phyloP scores from a whole-genome alignment of 2,113 vertebrate species.

The Notarius lentiginosus region DNA sequence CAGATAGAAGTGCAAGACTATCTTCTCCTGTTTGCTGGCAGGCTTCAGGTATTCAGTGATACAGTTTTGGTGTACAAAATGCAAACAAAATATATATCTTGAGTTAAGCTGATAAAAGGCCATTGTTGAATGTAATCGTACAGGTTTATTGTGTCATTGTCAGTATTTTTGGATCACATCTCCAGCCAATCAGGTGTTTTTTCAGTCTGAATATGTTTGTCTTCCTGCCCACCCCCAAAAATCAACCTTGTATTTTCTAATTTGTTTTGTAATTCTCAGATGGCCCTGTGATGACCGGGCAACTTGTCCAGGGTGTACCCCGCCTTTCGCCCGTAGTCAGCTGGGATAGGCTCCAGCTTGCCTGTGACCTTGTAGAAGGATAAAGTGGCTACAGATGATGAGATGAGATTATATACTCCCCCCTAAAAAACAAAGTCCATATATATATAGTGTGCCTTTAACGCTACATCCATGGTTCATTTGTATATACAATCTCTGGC shows the following conservation, averaged over 20 bases:
- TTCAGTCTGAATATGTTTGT: neutral
- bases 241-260: neutral
- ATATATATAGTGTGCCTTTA: neutral
- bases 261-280: neutral
- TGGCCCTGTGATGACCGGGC: too few species aligned
- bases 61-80: neutral
- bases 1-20: neutral
- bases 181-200: neutral
- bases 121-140: neutral
- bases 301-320: too few species aligned
- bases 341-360: too few species aligned
- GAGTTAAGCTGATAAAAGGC: neutral
- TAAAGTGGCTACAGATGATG: too few species aligned
- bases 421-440: too few species aligned
- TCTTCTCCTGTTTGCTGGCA: neutral
- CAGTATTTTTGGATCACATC: neutral
- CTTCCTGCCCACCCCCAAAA: neutral
- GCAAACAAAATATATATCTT: neutral
- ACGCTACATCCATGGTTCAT: neutral
- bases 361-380: too few species aligned
- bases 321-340: too few species aligned
- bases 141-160: neutral
- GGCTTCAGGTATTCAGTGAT: rapidly evolving
- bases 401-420: too few species aligned
- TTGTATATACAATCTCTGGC: neutral